Conservation (phyloP, 1,140 invertebrate species). For the Globodera ellingtonae region DNA sequence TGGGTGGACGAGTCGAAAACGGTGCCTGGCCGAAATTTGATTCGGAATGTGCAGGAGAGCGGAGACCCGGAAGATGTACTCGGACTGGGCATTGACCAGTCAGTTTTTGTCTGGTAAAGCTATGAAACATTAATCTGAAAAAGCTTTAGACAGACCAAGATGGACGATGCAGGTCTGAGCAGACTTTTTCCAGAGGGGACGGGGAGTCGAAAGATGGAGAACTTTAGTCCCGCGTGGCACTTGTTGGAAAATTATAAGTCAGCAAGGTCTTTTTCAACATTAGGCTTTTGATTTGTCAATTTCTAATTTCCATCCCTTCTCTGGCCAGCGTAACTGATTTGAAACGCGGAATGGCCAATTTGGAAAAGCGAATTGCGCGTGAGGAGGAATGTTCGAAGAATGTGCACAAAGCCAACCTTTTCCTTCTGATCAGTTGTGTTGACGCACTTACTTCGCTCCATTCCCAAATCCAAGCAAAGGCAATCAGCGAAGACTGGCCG, state of each 20-base stretch:
- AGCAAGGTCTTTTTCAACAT: conserved; percentile 42
- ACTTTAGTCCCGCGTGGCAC: conserved; percentile 93
- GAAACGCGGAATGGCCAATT: conserved; percentile 52
- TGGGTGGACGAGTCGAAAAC: conserved; percentile 87
- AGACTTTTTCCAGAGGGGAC: conserved; percentile 85
- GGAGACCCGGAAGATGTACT: conserved; percentile 81
- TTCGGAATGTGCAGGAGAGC: conserved; percentile 79
- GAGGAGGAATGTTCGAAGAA: conserved; percentile 60
- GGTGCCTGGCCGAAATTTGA: conserved; percentile 78
- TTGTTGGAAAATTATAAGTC: conserved; percentile 87
- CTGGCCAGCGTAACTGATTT: conserved; percentile 56
- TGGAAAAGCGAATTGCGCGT: conserved; percentile 47
- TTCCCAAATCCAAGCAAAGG: conserved; percentile 41
- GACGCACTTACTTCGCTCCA: conserved; percentile 58
- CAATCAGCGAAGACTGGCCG: conserved; percentile 47
- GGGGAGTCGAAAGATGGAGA: conserved; percentile 85
- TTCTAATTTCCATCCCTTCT: conserved; percentile 22
- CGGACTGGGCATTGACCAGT: conserved; percentile 87
- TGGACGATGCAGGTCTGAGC: conserved; percentile 69
- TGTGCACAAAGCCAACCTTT: conserved; percentile 63
- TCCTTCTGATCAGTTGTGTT: conserved; percentile 63
- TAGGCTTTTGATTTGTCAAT: not conserved
- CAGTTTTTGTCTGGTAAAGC: conserved; percentile 67
- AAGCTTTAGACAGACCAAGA: conserved; percentile 38
- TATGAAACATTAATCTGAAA: not conserved